phyloP scores from a whole-genome alignment of 2,797 vertebrate species.

The Aphelocoma californica region DNA sequence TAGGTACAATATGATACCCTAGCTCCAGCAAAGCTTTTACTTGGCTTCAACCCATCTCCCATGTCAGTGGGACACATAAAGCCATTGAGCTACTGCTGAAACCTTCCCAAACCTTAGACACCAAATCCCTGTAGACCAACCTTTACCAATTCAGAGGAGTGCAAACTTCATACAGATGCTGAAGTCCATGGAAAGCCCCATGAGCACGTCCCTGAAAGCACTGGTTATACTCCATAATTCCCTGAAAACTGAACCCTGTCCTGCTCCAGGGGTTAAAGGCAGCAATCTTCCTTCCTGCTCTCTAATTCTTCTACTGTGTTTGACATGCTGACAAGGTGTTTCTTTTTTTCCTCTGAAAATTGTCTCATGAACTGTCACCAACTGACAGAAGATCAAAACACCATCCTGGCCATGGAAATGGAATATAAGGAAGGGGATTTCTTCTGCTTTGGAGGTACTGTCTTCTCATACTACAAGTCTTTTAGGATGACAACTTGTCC shows the following conservation, averaged over 20 bases:
- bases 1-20: background rate
- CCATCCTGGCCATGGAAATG: background rate
- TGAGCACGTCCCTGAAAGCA: background rate
- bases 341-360: background rate
- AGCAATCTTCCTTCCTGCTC: background rate
- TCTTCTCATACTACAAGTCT: background rate
- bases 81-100: background rate
- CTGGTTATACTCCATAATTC: fast-evolving
- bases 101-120: background rate
- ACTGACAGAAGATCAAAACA: background rate
- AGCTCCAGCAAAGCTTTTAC: background rate
- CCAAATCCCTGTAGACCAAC: fast-evolving
- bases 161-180: background rate
- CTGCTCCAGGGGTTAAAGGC: fast-evolving
- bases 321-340: background rate
- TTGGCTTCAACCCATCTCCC: background rate
- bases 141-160: background rate
- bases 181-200: background rate
- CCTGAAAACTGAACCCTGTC: background rate
- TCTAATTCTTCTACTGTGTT: background rate
- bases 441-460: background rate
- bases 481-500: background rate
- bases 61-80: background rate
- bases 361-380: background rate
- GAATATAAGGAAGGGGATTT: background rate